phyloP scores from a whole-genome alignment of 2,888 invertebrate genomes.

The Tiliacea citrago region DNA sequence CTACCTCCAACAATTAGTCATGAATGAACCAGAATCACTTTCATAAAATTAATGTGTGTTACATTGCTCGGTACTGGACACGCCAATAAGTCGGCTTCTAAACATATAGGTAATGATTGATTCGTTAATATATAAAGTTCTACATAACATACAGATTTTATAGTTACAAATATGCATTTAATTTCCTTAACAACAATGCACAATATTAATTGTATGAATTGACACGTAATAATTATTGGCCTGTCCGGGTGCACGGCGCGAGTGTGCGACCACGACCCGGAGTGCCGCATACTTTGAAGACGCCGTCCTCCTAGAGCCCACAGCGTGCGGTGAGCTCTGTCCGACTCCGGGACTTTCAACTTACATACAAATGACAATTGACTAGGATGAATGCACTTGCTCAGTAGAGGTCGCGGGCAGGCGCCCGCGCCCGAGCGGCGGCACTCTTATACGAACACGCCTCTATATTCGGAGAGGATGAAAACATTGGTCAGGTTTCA shows the following conservation, averaged over 20 bases:
- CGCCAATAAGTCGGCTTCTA: conserved; percentile 77
- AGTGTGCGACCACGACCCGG: conserved; percentile 36
- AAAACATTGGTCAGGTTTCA: conserved; percentile 87
- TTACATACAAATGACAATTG: conserved; percentile 89
- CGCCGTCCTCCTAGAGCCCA: conserved; percentile 63
- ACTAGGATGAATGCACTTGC: conserved; percentile 88
- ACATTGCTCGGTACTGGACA: conserved; percentile 68
- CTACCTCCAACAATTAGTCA: conserved; percentile 44
- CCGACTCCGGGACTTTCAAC: conserved; percentile 72
- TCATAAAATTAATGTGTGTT: conserved; percentile 60
- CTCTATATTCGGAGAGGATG: conserved; percentile 79
- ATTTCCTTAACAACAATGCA: conserved; percentile 88
- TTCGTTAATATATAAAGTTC: conserved; percentile 84
- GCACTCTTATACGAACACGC: conserved; percentile 78
- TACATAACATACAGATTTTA: conserved; percentile 87
- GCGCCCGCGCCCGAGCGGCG: conserved; percentile 69
- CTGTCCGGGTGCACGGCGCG: conserved; percentile 53
- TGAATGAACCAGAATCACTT: conserved; percentile 56
- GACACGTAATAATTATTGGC: conserved; percentile 85
- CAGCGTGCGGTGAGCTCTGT: conserved; percentile 61
- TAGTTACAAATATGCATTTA: conserved; percentile 86
- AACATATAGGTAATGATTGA: conserved; percentile 75
- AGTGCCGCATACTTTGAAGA: conserved; percentile 51
- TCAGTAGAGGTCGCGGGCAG: conserved; percentile 67
- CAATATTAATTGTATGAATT: conserved; percentile 89